Conservation (phyloP, 1,140 invertebrate species). For the Aphelenchoides besseyi region DNA sequence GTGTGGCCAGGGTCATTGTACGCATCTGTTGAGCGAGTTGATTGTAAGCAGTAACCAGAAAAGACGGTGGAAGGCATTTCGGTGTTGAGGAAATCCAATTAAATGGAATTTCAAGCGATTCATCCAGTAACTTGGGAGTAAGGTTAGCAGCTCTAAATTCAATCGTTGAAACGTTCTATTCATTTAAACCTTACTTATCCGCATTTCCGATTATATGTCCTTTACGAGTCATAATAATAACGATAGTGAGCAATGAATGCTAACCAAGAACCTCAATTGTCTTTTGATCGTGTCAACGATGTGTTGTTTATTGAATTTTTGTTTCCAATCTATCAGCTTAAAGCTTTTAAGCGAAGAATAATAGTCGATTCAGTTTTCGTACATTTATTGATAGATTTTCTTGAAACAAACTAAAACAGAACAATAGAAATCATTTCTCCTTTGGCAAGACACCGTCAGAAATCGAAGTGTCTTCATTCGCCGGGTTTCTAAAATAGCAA, state of each 20-base stretch:
- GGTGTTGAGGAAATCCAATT: background rate
- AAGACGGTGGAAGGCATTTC: slow-evolving; percentile 2
- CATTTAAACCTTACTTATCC: slow-evolving; percentile 4
- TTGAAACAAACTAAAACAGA: too few relatives aligned
- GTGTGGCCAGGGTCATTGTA: background rate
- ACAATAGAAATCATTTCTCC: too few relatives aligned
- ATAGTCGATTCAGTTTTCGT: too few relatives aligned
- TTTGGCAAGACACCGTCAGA: background rate
- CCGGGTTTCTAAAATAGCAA: background rate
- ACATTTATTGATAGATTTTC: too few relatives aligned
- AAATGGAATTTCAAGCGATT: background rate
- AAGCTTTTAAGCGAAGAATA: too few relatives aligned
- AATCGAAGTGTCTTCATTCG: background rate
- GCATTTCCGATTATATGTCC: too few relatives aligned
- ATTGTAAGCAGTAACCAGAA: slow-evolving; percentile 3
- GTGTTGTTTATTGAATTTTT: too few relatives aligned
- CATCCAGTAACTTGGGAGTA: background rate
- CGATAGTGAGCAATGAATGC: too few relatives aligned
- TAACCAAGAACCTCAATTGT: too few relatives aligned
- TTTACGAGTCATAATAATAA: too few relatives aligned
- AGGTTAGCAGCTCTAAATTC: background rate
- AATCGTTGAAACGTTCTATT: background rate
- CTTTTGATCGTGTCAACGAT: too few relatives aligned
- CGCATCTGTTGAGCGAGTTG: background rate
- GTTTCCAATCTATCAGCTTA: too few relatives aligned